Conservation (phyloP, 2,797 vertebrate genomes). For the Periparus ater region DNA sequence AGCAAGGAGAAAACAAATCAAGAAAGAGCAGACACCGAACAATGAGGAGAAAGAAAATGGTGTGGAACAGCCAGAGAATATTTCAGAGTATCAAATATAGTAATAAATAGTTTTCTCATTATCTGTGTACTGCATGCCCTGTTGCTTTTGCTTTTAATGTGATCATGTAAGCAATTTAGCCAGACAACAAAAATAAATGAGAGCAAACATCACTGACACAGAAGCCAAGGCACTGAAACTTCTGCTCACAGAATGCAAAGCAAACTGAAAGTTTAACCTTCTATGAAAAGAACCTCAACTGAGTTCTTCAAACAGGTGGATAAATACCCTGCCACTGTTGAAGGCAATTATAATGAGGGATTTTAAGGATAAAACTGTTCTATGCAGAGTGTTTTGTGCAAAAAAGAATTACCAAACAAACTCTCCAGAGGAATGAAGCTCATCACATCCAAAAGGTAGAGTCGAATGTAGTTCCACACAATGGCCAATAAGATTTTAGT, state of each 20-base stretch:
- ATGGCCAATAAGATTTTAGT: neutral
- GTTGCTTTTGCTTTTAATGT: conserved; percentile 26
- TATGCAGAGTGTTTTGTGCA: neutral
- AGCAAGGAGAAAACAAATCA: neutral
- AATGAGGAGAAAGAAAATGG: neutral
- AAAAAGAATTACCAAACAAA: neutral
- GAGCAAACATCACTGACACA: neutral
- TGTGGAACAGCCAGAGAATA: neutral
- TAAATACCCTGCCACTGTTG: neutral
- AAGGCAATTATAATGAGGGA: neutral
- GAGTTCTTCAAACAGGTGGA: neutral
- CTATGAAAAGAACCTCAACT: neutral
- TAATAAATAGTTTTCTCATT: conserved; percentile 1
- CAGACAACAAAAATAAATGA: neutral
- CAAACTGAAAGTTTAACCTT: neutral
- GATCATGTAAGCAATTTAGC: conserved; percentile 11
- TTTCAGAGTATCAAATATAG: neutral
- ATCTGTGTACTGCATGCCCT: conserved; percentile 3
- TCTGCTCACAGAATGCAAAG: neutral
- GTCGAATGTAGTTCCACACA: neutral
- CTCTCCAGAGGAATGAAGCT: neutral
- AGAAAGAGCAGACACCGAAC: neutral
- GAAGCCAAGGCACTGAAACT: neutral
- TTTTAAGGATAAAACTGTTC: neutral
- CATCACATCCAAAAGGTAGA: neutral